Percentiles rank a stretch among this genome's conserved stretches.
phyloP scores from a whole-genome alignment of 2,113 vertebrate species.

The Marmota monax region DNA sequence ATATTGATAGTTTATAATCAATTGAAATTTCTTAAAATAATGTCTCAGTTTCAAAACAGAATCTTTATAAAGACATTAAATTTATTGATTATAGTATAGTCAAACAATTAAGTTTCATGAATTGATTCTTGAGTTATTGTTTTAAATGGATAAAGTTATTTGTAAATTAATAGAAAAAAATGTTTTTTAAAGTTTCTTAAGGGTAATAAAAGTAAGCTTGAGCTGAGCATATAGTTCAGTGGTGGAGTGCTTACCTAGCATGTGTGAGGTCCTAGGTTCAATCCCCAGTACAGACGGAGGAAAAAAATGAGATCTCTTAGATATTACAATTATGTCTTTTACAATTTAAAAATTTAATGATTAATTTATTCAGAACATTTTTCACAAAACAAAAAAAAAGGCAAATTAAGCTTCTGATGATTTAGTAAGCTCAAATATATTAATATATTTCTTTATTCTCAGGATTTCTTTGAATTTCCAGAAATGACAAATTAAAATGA shows the following conservation, averaged over 20 bases:
- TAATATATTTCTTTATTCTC: background rate
- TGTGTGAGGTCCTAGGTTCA: background rate
- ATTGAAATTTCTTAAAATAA: background rate
- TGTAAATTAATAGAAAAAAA: background rate
- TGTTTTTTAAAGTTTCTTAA: background rate
- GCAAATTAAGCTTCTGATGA: background rate
- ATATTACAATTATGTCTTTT: background rate
- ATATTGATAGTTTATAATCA: constrained; percentile 13
- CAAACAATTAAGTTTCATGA: background rate
- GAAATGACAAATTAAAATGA: constrained; percentile 38
- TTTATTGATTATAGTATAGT: constrained; percentile 14
- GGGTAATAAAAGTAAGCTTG: background rate
- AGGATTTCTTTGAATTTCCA: background rate
- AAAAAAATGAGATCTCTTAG: background rate
- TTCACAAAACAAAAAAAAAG: background rate
- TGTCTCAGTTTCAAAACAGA: background rate
- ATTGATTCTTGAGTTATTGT: background rate
- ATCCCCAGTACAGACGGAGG: background rate
- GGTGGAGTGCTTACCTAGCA: background rate
- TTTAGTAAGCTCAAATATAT: background rate
- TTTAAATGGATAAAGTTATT: background rate
- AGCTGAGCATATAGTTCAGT: background rate
- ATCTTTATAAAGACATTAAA: background rate
- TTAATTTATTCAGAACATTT: background rate
- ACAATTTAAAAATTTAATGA: background rate